Conservation (phyloP, 2,888 invertebrate genomes). For the Lasiommata megera region DNA sequence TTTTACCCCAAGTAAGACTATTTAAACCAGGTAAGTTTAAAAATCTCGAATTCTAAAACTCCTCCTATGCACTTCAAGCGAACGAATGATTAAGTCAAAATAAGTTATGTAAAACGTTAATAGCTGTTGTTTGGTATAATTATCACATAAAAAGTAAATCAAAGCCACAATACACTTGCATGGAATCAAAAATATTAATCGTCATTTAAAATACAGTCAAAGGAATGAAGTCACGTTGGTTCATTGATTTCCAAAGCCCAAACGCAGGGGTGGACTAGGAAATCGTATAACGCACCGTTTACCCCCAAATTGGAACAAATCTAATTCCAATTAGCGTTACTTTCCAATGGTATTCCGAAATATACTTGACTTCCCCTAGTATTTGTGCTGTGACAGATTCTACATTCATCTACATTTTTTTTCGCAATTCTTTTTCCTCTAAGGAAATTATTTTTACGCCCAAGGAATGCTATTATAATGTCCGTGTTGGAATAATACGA, state of each 20-base stretch:
- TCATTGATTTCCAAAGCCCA: slow-evolving; percentile 69
- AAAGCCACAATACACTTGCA: not conserved
- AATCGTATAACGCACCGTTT: slow-evolving; percentile 61
- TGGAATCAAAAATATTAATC: not conserved
- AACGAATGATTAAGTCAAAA: too few species aligned
- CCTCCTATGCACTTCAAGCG: too few species aligned
- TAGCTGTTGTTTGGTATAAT: too few species aligned
- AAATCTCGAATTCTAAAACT: too few species aligned
- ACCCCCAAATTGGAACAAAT: slow-evolving; percentile 58
- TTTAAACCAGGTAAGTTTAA: too few species aligned
- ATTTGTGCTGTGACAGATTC: slow-evolving; percentile 14
- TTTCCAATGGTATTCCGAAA: slow-evolving; percentile 35
- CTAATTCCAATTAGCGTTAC: slow-evolving; percentile 54
- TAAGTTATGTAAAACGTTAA: too few species aligned
- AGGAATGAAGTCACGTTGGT: slow-evolving; percentile 21
- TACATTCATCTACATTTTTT: slow-evolving; percentile 7
- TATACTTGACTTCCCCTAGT: slow-evolving; percentile 20
- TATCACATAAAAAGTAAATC: too few species aligned
- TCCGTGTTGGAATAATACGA: too few species aligned
- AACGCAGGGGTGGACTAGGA: slow-evolving; percentile 54
- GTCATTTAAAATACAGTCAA: slow-evolving; percentile 5
- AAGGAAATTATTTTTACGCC: not conserved
- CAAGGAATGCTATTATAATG: too few species aligned
- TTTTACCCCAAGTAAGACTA: too few species aligned
- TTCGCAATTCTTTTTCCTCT: not conserved